Percentiles rank a stretch among this genome's conserved stretches.
Conservation (phyloP, 2,888 invertebrate genomes). For the Trachelus tabidus region DNA sequence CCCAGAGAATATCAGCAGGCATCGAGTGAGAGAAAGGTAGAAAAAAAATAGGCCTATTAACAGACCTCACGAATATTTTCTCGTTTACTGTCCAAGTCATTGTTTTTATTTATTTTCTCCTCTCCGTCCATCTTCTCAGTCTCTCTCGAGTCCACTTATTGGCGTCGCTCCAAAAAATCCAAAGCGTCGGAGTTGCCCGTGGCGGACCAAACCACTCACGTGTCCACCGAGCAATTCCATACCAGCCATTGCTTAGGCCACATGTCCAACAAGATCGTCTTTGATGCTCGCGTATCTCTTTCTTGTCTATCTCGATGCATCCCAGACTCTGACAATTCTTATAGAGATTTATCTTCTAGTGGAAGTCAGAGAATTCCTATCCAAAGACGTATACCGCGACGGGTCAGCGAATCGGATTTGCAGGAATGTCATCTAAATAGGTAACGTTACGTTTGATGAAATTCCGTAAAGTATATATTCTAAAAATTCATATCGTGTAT, state of each 20-base stretch:
- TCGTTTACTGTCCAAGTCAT: not conserved
- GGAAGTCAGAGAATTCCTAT: not conserved
- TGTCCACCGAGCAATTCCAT: not conserved
- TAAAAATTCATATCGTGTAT: not conserved
- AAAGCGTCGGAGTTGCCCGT: not conserved
- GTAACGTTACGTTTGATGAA: not conserved
- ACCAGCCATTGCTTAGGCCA: not conserved
- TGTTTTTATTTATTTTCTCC: not conserved
- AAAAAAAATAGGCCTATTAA: not conserved
- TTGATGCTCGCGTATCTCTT: not conserved
- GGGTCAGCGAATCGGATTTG: not conserved
- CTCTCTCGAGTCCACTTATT: not conserved
- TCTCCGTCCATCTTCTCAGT: not conserved
- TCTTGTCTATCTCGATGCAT: not conserved
- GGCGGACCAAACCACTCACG: not conserved
- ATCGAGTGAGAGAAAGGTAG: not conserved
- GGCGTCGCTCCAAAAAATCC: not conserved
- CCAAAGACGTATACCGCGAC: not conserved
- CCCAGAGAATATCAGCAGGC: not conserved
- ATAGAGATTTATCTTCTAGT: not conserved
- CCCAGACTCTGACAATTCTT: not conserved
- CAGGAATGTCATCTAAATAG: not conserved
- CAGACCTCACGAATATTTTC: not conserved
- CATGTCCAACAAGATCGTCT: not conserved
- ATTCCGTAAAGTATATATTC: not conserved